Percentiles rank a stretch among this genome's conserved stretches.
Conservation (phyloP, 2,113 vertebrate species). For the Larimichthys polyactis region DNA sequence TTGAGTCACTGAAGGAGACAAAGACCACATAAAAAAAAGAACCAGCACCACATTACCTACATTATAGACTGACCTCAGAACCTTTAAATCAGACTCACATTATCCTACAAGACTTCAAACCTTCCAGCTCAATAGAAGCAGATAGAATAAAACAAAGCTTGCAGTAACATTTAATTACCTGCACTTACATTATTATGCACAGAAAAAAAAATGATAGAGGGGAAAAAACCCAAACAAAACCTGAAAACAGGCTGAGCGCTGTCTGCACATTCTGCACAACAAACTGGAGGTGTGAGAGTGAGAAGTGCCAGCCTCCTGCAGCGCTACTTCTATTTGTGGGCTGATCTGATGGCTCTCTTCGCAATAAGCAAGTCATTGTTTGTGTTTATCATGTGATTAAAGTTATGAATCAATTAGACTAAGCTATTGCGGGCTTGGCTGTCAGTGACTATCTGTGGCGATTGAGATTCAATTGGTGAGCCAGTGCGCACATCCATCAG, state of each 20-base stretch:
- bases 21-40: neutral
- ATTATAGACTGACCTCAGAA: neutral
- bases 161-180: neutral
- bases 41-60: too few species aligned
- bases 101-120: neutral
- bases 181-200: neutral
- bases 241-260: neutral
- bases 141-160: neutral
- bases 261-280: neutral
- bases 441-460: neutral
- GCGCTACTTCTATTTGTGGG: neutral
- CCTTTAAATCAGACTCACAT: neutral
- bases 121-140: neutral
- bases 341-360: neutral
- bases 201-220: neutral
- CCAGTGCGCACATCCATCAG: neutral
- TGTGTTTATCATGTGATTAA: constrained; percentile 6
- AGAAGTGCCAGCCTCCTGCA: constrained; percentile 1
- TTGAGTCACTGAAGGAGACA: neutral
- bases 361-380: constrained; percentile 3
- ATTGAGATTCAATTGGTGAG: constrained; percentile 2
- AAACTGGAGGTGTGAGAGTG: neutral
- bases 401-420: constrained; percentile 13
- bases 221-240: neutral
- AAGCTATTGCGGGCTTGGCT: neutral